A percentile compares a stretch with the other conserved stretches of the same genome.
These are phyloP conservation scores for Auanema freiburgensis DNA, from an alignment of 2,888 invertebrate genomes.

Conservation along the genomic window DNA sequence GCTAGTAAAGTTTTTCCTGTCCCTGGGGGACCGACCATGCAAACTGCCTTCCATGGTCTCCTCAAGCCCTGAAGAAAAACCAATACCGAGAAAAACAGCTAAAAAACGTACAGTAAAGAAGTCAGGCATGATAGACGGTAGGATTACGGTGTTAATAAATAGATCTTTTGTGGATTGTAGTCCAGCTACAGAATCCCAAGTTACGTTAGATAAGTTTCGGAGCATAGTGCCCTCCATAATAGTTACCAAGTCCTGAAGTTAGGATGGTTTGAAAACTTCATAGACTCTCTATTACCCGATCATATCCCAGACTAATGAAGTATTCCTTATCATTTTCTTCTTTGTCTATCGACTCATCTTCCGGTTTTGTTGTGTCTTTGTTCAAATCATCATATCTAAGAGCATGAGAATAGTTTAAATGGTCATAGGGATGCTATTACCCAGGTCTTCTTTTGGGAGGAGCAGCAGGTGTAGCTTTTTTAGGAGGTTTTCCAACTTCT, in stretches of 20 bases:
- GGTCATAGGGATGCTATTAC: too few relatives aligned
- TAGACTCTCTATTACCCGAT: too few relatives aligned
- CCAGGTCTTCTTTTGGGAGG: too few relatives aligned
- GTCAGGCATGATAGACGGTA: constrained; percentile 96
- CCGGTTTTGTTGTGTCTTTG: background rate
- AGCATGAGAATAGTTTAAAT: too few relatives aligned
- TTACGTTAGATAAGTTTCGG: constrained; percentile 2
- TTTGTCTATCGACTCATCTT: constrained; percentile 4
- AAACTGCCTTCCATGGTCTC: constrained; percentile 81
- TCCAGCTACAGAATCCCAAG: constrained; percentile 10
- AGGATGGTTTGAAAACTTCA: background rate
- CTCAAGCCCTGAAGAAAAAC: constrained; percentile 65
- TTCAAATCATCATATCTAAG: background rate
- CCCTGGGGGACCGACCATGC: constrained; percentile 75
- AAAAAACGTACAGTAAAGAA: constrained; percentile 76
- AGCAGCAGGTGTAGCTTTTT: too few relatives aligned
- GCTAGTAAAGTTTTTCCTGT: constrained; percentile 69
- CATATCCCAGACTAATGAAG: too few relatives aligned
- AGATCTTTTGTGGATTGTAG: constrained; percentile 12
- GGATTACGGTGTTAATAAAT: constrained; percentile 82
- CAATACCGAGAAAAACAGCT: background rate
- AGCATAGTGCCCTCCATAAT: constrained; percentile 3
- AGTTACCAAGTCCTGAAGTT: background rate
- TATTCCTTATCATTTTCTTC: too few relatives aligned
- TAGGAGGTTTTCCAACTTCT: too few relatives aligned